Base-by-base conservation (phyloP, 2,797 vertebrate genomes). In the Coracias cyanogaster region DNA sequence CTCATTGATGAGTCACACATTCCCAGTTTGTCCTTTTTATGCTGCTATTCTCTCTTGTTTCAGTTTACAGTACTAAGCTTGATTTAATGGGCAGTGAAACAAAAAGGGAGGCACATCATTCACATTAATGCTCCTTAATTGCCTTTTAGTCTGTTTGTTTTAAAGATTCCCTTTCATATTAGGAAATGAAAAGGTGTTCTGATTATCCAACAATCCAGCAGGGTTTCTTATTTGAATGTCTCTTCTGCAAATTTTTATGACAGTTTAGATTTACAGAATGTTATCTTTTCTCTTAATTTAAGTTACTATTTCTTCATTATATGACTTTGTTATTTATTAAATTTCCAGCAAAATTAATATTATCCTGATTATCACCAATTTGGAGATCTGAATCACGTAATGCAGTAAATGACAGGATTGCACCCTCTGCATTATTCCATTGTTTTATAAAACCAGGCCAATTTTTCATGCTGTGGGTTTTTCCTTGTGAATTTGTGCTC, bases 61-160 rank as follows among this genome's bases (percentile, higher is more conserved):
- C 35, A 55, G 15, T 4, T 55, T 74, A 41, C 15, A 81, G 43
- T 33, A 39, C 33, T 91, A 66, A 93, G 71, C 61, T 57, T 95
- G 90, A 86, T 93, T 96, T 94, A 96, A 91, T 48, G 10, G 58
- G 10, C 93, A 96, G 22, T n/a, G 48, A 87, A 93, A 90, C 49
- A 86, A 82, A 82, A 73, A 70, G 25, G 29, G 31, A 92, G 25
- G 12, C 33, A 79, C 66, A 86, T 89, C 22, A 41, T 88, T 89
- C 69, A 60, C 57, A 65, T 4, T 88, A 72, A 28, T 66, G 41
- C 8, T 73, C 19, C 62, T 72, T 84, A 72, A 61, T 35, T 70
- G 25, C 55, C 60, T 79, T 88, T 35, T 76, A 57, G 12, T 54
- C 39, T 79, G 10, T 57, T 86, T 69, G 24, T 48, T 92, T 89